Conservation (phyloP, 2,113 vertebrate genomes). For the Seriola dumerili region DNA sequence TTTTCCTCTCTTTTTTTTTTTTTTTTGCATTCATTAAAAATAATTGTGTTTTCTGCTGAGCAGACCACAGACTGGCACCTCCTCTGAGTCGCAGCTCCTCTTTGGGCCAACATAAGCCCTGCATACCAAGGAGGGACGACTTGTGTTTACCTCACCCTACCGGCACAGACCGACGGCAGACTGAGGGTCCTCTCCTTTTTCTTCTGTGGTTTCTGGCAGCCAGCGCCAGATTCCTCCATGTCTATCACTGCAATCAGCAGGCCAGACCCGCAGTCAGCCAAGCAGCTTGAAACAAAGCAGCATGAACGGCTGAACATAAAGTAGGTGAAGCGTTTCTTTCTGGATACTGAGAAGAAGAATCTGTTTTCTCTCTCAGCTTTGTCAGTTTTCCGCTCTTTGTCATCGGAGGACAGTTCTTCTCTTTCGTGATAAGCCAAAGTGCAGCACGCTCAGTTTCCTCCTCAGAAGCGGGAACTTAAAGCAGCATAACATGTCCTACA, state of each 20-base stretch:
- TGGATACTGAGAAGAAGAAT: conserved; percentile 72
- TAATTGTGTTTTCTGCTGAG: conserved; percentile 74
- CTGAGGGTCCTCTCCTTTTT: conserved; percentile 82
- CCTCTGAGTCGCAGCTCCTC: conserved; percentile 54
- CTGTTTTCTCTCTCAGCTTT: conserved; percentile 50
- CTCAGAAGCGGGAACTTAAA: not conserved
- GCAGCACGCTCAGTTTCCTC: conserved; percentile 84
- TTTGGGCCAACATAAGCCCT: conserved; percentile 71
- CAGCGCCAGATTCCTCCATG: conserved; percentile 86
- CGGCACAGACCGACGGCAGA: conserved; percentile 74
- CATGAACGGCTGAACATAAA: conserved; percentile 70
- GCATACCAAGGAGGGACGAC: conserved; percentile 85
- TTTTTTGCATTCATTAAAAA: conserved; percentile 72
- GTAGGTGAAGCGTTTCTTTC: conserved; percentile 77
- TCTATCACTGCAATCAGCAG: conserved; percentile 90
- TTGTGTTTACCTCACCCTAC: conserved; percentile 87
- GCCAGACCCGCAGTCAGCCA: conserved; percentile 83
- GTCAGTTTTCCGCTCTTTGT: conserved; percentile 36
- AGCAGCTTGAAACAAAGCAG: conserved; percentile 82
- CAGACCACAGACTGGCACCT: conserved; percentile 71
- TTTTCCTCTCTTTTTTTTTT: conserved; percentile 53
- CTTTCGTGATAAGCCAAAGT: conserved; percentile 78
- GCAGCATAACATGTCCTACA: not conserved
- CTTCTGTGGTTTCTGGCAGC: conserved; percentile 88
- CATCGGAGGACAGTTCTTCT: conserved; percentile 59